Base-by-base conservation (phyloP, 2,888 invertebrate genomes). In the Caenorhabditis wallacei region DNA sequence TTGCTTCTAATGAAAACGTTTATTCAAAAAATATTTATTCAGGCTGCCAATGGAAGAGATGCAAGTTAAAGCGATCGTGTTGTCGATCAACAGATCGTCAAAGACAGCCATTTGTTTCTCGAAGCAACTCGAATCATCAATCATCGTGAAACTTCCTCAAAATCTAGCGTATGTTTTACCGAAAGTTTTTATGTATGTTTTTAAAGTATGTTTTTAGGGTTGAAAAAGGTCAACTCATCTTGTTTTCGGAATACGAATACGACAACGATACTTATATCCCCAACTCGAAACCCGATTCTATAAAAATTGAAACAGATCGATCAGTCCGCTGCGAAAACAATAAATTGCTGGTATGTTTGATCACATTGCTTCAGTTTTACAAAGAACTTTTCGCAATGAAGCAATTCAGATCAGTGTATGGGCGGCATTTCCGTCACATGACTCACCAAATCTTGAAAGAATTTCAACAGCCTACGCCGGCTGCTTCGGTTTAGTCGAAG, bases 71-170 rank as follows among this genome's bases (percentile, higher is more conserved):
- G 72, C 43, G 8, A 53, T 74, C 13, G 64, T 74, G 7, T n/a
- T 74, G 3, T 54, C 30, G 0, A 43, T 46, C 8, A 24, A 64
- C 7, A 43, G 24, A 10, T 5, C 37, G 1, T 53, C 53, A 5
- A 63, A 64, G 4, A 56, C 35, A 4, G 64, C 64, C 11, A n/a
- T 18, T 4, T 74, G 72, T 24, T 74, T 61, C 26, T 74, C 72
- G 11, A 40, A 26, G 22, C 46, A 13, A 18, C n/a, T 74, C 7
- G 72, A 74, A 13, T 20, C 40, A 1, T 1, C 5, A 18, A 74
- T 74, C n/a, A 22, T 7, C 11, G 64, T 74, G 5, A n/a, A 64
- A 30, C 43, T 74, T 30, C 64, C 72, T 18, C 4, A 48, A 48
- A 3, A 48, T 18, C 16, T 51, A n/a, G 22, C 37, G 22, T 68